Conservation (phyloP, 2,797 vertebrate species). For the Cuculus canorus region DNA sequence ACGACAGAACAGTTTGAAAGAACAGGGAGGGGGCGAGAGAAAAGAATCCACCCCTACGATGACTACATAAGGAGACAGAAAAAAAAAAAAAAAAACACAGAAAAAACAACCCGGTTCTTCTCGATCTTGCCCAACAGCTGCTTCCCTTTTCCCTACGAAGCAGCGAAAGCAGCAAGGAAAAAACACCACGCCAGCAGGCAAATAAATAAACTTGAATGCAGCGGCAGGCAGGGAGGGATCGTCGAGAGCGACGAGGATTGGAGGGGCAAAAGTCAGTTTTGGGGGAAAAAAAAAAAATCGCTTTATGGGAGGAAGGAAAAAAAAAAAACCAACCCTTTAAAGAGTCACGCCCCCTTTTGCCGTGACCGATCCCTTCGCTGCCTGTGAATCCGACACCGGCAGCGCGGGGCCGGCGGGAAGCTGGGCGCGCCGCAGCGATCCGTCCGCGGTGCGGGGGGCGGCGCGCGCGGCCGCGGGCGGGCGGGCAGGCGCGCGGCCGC, state of each 20-base stretch:
- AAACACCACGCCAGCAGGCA: slow-evolving; percentile 47
- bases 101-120: background rate
- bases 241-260: slow-evolving; percentile 63
- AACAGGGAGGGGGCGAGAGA: background rate
- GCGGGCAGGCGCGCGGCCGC: slow-evolving; percentile 15
- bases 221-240: slow-evolving; percentile 66
- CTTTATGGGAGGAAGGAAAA: slow-evolving; percentile 41
- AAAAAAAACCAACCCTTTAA: slow-evolving; percentile 38
- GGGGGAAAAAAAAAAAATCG: background rate
- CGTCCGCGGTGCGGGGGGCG: background rate
- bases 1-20: slow-evolving; percentile 75
- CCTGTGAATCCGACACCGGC: slow-evolving; percentile 66
- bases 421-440: slow-evolving; percentile 5
- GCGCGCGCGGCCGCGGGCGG: slow-evolving; percentile 15
- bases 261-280: slow-evolving; percentile 75
- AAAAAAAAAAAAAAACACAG: no score
- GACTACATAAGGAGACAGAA: slow-evolving; percentile 71
- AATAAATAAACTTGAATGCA: slow-evolving; percentile 78
- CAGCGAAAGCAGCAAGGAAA: slow-evolving; percentile 45
- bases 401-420: slow-evolving; percentile 18
- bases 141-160: slow-evolving; percentile 52
- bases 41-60: slow-evolving; percentile 59
- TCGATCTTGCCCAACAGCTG: slow-evolving; percentile 66
- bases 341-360: slow-evolving; percentile 78
- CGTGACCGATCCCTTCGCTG: slow-evolving; percentile 62